Evolutionary conservation across 2,888 invertebrate species (phyloP), one percentile per base, ranked within the genome.

Genomic region (Leptinotarsa haldemani): DNA sequence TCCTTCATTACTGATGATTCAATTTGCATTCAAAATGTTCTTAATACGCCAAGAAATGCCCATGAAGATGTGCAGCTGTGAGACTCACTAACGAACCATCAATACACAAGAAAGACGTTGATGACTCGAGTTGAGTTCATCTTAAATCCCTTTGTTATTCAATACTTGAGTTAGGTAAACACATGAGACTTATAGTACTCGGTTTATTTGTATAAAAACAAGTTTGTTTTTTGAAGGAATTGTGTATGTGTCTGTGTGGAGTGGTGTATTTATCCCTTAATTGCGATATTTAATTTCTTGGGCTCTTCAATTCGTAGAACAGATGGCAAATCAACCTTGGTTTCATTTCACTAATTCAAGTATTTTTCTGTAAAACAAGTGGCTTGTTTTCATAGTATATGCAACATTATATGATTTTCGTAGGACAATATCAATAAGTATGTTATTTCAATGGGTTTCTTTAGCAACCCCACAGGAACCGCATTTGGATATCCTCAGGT

Each of bases 1-100:
- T 61, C 61, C n/a, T 61, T 40, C 61, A 61, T 61, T 61, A 61
- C 15, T 40, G 61, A 61, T 61, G 30, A 61, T 61, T 61, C 16
- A 40, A 61, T 61, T 61, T 61, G 40, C 61, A 40, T 61, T 16
- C 3, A 61, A n/a, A 61, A 61, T n/a, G n/a, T 16, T 40, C 30
- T 61, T 61, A 61, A 61, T 61, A 61, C n/a, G 61, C 16, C 61
- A 61, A 56, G 22, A 56, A 56, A 56, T 56, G 4, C 56, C 22
- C 13, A 22, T 56, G 15, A 22, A 56, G 56, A 22, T 15, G 56
- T 13, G 4, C 56, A 56, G 56, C 56, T 56, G 22, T 22, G 20
- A 25, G 22, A 20, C 56, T 20, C 56, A 13, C 56, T 56, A 56
- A 56, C 16, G 56, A 56, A 22, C 56, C 25, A 22, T 22, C 56